Percentiles rank a stretch among this genome's conserved stretches.
phyloP scores from a whole-genome alignment of 2,888 invertebrate species.

The Petrolisthes manimaculis region DNA sequence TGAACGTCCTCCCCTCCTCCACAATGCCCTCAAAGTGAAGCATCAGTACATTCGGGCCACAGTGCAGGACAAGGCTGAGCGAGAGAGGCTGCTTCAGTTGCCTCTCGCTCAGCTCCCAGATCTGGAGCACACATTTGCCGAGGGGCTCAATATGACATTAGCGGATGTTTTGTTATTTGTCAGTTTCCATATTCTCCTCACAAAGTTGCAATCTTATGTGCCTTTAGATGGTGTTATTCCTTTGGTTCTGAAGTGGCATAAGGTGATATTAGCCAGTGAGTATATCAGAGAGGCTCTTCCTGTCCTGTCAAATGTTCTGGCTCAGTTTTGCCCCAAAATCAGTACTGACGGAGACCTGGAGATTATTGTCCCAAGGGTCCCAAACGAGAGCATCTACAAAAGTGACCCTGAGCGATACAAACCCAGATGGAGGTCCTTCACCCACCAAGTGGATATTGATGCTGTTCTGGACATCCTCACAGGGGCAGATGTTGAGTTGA shows the following conservation, averaged over 20 bases:
- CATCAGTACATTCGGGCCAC: conserved; percentile 69
- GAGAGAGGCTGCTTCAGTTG: conserved; percentile 20
- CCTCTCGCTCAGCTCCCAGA: conserved; percentile 58
- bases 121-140: conserved; percentile 80
- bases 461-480: conserved; percentile 68
- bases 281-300: conserved; percentile 67
- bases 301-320: conserved; percentile 29
- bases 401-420: conserved; percentile 83
- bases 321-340: background rate
- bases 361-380: conserved; percentile 71
- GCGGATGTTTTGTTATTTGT: conserved; percentile 86
- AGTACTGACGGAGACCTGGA: background rate
- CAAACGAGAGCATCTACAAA: conserved; percentile 80
- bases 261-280: conserved; percentile 18
- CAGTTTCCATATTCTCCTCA: conserved; percentile 77
- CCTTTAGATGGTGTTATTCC: conserved; percentile 67
- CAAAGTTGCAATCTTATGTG: conserved; percentile 10
- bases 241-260: conserved; percentile 55
- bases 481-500: conserved; percentile 70
- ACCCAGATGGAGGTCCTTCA: conserved; percentile 80
- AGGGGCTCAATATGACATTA: conserved; percentile 85
- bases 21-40: conserved; percentile 85
- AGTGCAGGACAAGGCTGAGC: conserved; percentile 31
- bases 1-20: conserved; percentile 84
- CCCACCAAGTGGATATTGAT: conserved; percentile 82